Evolutionary conservation across 2,113 vertebrate species (phyloP), one percentile per base, ranked within the genome.

Genomic region (Syngnathus typhle): DNA sequence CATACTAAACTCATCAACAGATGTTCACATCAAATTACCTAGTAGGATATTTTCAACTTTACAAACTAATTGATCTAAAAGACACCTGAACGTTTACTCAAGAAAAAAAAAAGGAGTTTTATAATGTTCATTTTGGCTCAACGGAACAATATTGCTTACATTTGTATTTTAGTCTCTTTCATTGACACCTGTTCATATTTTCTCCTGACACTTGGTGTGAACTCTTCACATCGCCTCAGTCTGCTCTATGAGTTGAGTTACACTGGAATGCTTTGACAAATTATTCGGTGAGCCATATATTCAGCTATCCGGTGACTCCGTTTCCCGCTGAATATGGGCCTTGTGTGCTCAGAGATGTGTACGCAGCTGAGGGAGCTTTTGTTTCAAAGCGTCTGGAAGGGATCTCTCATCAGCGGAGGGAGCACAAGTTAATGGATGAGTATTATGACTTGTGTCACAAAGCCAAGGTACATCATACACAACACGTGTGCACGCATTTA

Each of bases 311-410:
- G 71, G 65, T 77, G 64, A 77, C 71, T 77, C 73, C 19, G 43
- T 78, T 79, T 82, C 63, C 69, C 7, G 56, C 66, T 83, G 85
- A 87, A 84, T 82, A 56, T 64, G 64, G 71, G 64, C 85, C 84
- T 82, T 88, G 82, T 81, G 71, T 84, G 87, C 89, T 85, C 75
- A 71, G 80, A 76, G 82, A 77, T 72, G 38, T n/a, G 46, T 21
- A 71, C 77, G 74, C 82, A 84, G 82, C 79, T 82, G 79, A 84
- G 76, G 49, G 67, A 44, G 73, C 81, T 88, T 71, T 73, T 71
- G 82, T 90, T 90, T 88, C 84, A 90, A 84, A 85, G 85, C 75
- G 73, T 69, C 79, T 82, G 82, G 84, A 89, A 86, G 71, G 59
- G 32, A 79, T 65, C 82, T 88, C 84, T 89, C 85, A 84, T 74